Base-by-base conservation (phyloP, 2,797 vertebrate genomes). In the Macroramphosus scolopax region DNA sequence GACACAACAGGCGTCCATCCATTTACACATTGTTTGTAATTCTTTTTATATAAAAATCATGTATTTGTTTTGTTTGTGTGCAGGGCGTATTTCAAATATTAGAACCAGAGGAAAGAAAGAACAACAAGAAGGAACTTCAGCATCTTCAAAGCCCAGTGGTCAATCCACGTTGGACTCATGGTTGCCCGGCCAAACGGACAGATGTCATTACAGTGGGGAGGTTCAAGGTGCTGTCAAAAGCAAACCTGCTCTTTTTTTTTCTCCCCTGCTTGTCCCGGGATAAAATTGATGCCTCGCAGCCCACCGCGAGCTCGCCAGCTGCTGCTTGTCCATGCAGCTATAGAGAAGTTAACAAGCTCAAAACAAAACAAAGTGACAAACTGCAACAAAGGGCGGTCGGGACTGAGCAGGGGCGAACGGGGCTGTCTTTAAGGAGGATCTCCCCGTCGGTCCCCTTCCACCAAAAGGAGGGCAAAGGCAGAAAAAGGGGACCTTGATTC, bases 291-390 rank as follows among this genome's bases (percentile, higher is more conserved):
- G 87, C 61, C 62, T 80, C 5, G 25, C 77, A 48, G 75, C 77
- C 81, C 75, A 77, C 68, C 10, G 62, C 61, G 38, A 78, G 81
- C 64, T 66, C 57, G 72, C 78, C 88, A 90, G 89, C 88, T 89
- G 89, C 87, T 71, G 79, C 75, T 62, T 68, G 85, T 84, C 80
- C 64, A 26, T 59, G 65, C 62, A 38, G 74, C 87, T 67, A 80
- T 86, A 82, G 84, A 85, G 78, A 84, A 83, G 84, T 90, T 87
- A 91, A 87, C 86, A 90, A 91, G 90, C 89, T 87, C 83, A 87
- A 90, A 92, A 92, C 88, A 88, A 90, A 89, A 75, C 78, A 73
- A n/a, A 72, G 72, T 70, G 79, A 88, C 54, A 81, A 85, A 79
- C 77, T 55, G 26, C 42, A 87, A 92, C 90, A 91, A 89, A 81